Evolutionary conservation across 2,797 vertebrate genomes (phyloP), one percentile per base, ranked within the genome.

Genomic region (Loris lydekkerianus): DNA sequence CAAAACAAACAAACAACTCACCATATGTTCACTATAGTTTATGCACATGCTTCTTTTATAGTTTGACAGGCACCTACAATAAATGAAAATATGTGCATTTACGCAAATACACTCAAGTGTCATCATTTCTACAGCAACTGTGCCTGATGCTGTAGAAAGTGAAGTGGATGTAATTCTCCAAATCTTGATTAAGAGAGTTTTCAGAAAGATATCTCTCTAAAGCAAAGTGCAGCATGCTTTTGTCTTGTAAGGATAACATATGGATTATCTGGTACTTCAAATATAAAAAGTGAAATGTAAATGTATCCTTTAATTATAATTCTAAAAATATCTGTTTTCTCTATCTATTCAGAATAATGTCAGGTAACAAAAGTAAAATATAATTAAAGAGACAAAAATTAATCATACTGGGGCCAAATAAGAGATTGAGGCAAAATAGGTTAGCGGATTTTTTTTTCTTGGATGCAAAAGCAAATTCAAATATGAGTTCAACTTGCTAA

Each of bases 391-490:
- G 37, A 67, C 40, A 20, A 65, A 77, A 92, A 80, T 87, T n/a
- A 77, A 88, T 95, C 84, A 86, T 61, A 29, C 37, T 77, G 78
- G 40, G 84, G 73, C 61, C 27, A 80, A 90, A 84, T 78, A 84
- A 92, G n/a, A 92, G 67, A 96, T 3, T 17, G 53, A 77, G 56
- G 25, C 27, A 84, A 85, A 97, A 89, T 61, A 85, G 29, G 15
- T 20, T 63, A 21, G 34, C 58, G 77, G 49, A 92, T 49, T 82
- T 17, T 17, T 92, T 76, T 27, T 72, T 93, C 97, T 95, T 86
- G 88, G 69, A 89, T 85, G 94, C 29, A 97, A 97, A 98, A 94
- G 67, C 60, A 97, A 98, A 97, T 92, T 69, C 18, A 83, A 96
- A 96, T 18, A 86, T 37, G 73, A 97, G 69, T 93, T 93, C 94